phyloP scores from a whole-genome alignment of 1,140 invertebrate species.

The Potamilus streckersoni region DNA sequence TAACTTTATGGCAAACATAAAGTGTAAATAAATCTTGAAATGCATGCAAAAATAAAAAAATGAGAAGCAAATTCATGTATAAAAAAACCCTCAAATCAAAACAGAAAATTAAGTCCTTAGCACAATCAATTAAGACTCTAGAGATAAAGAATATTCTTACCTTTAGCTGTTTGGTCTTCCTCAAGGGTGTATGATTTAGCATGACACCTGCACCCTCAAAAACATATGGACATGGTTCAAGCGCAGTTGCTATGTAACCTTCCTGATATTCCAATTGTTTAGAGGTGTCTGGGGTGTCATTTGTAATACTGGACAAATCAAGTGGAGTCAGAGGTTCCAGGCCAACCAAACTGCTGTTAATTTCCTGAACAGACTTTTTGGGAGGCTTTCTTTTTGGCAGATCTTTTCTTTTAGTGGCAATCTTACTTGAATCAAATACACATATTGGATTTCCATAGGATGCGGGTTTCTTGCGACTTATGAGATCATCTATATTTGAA shows the following conservation, averaged over 20 bases:
- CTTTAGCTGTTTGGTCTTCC: constrained; percentile 45
- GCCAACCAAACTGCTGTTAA: constrained; percentile 30
- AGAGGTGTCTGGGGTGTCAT: constrained; percentile 7
- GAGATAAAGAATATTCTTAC: constrained; percentile 23
- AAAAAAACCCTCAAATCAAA: background rate
- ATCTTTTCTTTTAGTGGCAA: constrained; percentile 28
- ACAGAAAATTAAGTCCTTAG: background rate
- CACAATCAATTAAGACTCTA: background rate
- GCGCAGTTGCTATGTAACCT: constrained; percentile 52
- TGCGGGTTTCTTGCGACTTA: constrained; percentile 17
- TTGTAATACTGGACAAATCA: constrained; percentile 45
- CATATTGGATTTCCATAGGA: constrained; percentile 22
- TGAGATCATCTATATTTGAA: constrained; percentile 40
- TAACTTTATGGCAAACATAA: too few species aligned
- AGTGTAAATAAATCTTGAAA: too few species aligned
- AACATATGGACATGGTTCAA: constrained; percentile 52
- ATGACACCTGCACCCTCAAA: constrained; percentile 52
- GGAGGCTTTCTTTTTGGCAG: constrained; percentile 24
- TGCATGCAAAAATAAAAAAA: too few species aligned
- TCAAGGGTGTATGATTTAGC: constrained; percentile 40
- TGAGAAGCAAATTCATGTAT: too few species aligned
- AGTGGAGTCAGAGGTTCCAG: constrained; percentile 33
- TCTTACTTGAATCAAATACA: constrained; percentile 44
- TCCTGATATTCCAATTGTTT: constrained; percentile 34
- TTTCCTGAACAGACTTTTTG: constrained; percentile 28